phyloP scores from a whole-genome alignment of 1,140 invertebrate species.

The Latrodectus geometricus region DNA sequence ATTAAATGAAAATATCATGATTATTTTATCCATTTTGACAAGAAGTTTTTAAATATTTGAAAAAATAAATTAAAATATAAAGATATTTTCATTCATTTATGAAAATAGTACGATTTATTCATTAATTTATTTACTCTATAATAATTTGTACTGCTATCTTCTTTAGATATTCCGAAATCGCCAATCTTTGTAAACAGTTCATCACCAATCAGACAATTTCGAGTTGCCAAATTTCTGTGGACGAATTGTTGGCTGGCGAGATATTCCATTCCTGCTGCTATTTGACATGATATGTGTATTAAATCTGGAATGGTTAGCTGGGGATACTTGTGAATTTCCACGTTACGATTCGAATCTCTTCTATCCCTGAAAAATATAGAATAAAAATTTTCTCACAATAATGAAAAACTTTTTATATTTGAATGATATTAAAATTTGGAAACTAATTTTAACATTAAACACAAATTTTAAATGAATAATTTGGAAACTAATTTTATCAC shows the following conservation, averaged over 20 bases:
- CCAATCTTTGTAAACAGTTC: slow-evolving; percentile 68
- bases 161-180: slow-evolving; percentile 69
- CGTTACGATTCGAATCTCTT: neutral
- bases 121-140: too few species aligned
- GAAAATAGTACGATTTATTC: too few species aligned
- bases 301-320: slow-evolving; percentile 42
- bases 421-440: neutral
- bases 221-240: slow-evolving; percentile 72
- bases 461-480: too few species aligned
- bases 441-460: too few species aligned
- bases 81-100: too few species aligned
- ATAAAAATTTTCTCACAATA: neutral
- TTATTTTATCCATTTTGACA: too few species aligned
- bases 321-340: slow-evolving; percentile 9
- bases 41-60: too few species aligned
- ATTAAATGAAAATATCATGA: too few species aligned
- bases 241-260: slow-evolving; percentile 71
- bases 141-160: too few species aligned
- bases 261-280: slow-evolving; percentile 70
- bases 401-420: neutral
- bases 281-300: slow-evolving; percentile 72
- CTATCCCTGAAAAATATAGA: slow-evolving; percentile 61
- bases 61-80: too few species aligned
- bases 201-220: slow-evolving; percentile 69
- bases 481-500: too few species aligned